phyloP scores from a whole-genome alignment of 2,797 vertebrate genomes.

The Oreonectes daqikongensis region DNA sequence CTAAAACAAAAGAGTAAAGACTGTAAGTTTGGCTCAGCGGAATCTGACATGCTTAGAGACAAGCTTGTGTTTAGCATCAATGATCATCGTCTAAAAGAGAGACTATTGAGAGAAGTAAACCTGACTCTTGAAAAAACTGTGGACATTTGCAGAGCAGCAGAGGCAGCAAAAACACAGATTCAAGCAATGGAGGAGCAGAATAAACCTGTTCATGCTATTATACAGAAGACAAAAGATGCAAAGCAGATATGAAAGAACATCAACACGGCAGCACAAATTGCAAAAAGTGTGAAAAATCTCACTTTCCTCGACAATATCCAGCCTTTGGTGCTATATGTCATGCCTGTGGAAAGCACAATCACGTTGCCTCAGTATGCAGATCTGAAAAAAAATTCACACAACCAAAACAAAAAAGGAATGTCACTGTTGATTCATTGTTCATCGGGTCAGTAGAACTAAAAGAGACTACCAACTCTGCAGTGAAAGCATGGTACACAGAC shows the following conservation, averaged over 20 bases:
- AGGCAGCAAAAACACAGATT: slow-evolving; percentile 24
- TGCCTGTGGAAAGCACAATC: slow-evolving; percentile 26
- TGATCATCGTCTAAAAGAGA: slow-evolving; percentile 32
- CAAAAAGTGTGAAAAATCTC: slow-evolving; percentile 28
- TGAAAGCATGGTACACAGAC: slow-evolving; percentile 5
- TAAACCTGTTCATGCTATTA: slow-evolving; percentile 12
- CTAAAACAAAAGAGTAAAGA: slow-evolving; percentile 44
- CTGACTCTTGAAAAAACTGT: neutral
- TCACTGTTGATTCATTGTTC: slow-evolving; percentile 1
- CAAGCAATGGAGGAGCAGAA: slow-evolving; percentile 28
- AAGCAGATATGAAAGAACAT: neutral
- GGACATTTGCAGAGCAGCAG: neutral
- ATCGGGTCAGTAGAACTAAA: neutral
- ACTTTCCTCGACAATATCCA: slow-evolving; percentile 29
- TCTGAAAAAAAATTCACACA: slow-evolving; percentile 8
- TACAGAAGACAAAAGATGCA: slow-evolving; percentile 15
- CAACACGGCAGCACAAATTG: slow-evolving; percentile 1
- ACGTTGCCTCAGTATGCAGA: slow-evolving; percentile 25
- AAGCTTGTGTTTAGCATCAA: slow-evolving; percentile 47
- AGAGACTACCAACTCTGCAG: neutral
- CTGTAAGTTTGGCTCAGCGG: slow-evolving; percentile 31
- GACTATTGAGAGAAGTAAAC: slow-evolving; percentile 38
- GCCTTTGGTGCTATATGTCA: slow-evolving; percentile 40
- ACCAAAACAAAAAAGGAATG: neutral
- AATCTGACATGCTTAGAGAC: slow-evolving; percentile 49